Base-by-base conservation (phyloP, 1,140 invertebrate species). In the Andrena cerasifolii region DNA sequence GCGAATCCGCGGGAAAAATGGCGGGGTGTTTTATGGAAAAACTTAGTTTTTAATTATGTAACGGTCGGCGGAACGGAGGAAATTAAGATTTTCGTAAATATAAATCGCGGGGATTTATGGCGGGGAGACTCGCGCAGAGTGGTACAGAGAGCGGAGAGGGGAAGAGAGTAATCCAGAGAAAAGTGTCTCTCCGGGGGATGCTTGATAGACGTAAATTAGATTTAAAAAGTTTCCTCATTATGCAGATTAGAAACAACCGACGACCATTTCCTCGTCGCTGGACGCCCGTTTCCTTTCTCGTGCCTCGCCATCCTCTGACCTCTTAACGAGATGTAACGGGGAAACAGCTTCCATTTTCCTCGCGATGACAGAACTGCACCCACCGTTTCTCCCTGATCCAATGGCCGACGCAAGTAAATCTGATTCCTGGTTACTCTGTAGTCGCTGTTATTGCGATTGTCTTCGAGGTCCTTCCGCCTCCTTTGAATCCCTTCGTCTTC, bases 141-240 rank as follows among this genome's bases (percentile, higher is more conserved):
- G 24, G 18, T 3, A 28, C 12, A 16, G 4, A 3, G 45, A 12
- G 45, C 1, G 5, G 18, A 2, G 18, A 24, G 16, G 24, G 2
- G 24, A 21, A 7, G 14, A 1, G 14, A 58, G 51, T 58, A 76
- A 68, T 76, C 53, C 53, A 2, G 18, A 12, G 49, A 33, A 18
- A 70, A 53, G 31, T 33, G 65, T n/a, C 66, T 49, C 66, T 12
- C 66, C n/a, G 2, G 45, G 18, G 31, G 24, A 51, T 40, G 65
- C 36, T 62, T 77, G 67, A 71, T 59, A 62, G 66, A 77, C 74
- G 43, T 77, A 70, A 77, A 71, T 71, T 77, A 77, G 73, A 71
- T 77, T 77, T 77, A 71, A 59, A 71, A 71, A 77, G 74, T 71
- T 77, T 71, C 67, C 66, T 77, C 67, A 71, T 77, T 77, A 77